Base-by-base conservation (phyloP, 2,888 invertebrate genomes). In the Pseudoips prasinana region DNA sequence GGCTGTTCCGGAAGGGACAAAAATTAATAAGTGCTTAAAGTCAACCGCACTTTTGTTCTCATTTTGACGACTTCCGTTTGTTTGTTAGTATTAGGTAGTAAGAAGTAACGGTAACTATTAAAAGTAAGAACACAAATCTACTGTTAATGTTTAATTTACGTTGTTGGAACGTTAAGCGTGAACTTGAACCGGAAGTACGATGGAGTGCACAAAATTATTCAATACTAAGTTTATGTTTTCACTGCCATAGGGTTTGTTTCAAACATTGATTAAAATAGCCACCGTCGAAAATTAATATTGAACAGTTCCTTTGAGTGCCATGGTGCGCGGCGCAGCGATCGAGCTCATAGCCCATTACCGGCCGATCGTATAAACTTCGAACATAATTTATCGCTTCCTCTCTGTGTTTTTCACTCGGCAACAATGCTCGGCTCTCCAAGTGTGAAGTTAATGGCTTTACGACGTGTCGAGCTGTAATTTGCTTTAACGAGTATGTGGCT, bases 311-410 rank as follows among this genome's bases (percentile, higher is more conserved):
- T 38, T 33, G 35, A 37, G 44, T 57, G 39, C 43, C 4, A 20
- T 20, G 20, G 64, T 63, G 68, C 69, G 65, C 67, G 56, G 63
- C 67, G 64, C 70, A 62, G 45, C 56, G 39, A 58, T 62, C 60
- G 50, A 50, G 50, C 58, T 56, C 67, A 61, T 61, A 60, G 60
- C 74, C 75, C 80, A 82, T 84, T 82, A 81, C 76, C 73, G 65
- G 55, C 53, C 78, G 78, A 77, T 80, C 83, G 77, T 83, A 81
- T 85, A 85, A 82, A 82, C 84, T 82, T 76, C 75, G 73, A 81
- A 80, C 78, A 78, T 83, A 80, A 87, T 87, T 87, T 87, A 87
- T 87, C 65, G 79, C 60, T 87, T 87, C 87, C 87, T 86, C 75
- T 79, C 73, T 58, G 58, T 75, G 74, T 85, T 85, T 85, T 82